Conservation (phyloP, 2,797 vertebrate genomes). For the Tokudaia tokunoshimensis region DNA sequence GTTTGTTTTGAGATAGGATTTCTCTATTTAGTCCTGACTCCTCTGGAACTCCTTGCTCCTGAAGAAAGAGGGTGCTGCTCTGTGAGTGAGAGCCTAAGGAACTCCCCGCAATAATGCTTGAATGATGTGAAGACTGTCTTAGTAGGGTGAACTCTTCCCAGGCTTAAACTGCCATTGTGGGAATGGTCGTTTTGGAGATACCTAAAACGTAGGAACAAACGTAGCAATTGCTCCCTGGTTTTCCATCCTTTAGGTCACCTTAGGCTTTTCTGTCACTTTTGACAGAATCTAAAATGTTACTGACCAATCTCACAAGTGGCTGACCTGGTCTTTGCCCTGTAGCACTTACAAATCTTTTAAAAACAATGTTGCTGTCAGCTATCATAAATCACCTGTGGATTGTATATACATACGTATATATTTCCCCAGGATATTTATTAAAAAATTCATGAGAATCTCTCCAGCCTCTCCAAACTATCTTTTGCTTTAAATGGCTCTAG, state of each 20-base stretch:
- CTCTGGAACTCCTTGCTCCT: no score
- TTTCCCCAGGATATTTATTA: no score
- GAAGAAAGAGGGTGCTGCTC: no score
- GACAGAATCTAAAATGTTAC: background rate
- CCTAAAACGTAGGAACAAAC: slow-evolving; percentile 19
- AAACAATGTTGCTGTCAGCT: background rate
- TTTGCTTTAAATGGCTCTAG: no score
- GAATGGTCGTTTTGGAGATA: background rate
- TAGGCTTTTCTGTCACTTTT: no score
- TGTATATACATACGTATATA: background rate
- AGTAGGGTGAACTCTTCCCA: background rate
- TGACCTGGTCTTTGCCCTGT: background rate
- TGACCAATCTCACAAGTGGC: background rate
- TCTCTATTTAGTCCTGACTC: no score
- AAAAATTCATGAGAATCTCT: no score
- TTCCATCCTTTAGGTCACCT: no score
- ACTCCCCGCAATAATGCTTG: slow-evolving; percentile 27
- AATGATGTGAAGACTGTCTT: background rate
- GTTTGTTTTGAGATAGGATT: no score
- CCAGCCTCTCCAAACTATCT: no score
- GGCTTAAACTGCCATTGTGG: background rate
- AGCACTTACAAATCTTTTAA: background rate
- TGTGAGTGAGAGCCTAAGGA: background rate
- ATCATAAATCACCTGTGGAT: background rate
- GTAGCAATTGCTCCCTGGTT: no score